Base-by-base conservation (phyloP, 2,113 vertebrate species). In the Myiagra hebetior region DNA sequence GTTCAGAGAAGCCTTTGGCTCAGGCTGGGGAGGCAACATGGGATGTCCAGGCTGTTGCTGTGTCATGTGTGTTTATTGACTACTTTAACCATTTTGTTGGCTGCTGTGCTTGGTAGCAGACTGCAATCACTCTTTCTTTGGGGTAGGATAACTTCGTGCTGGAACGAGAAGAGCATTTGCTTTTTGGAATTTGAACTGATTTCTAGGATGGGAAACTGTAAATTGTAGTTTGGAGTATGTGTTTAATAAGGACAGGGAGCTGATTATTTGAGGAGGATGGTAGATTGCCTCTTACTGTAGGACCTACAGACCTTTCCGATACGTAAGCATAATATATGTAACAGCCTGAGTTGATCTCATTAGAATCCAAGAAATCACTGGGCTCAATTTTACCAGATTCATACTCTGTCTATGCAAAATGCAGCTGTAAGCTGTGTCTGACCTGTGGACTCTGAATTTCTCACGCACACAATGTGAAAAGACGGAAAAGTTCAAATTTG, bases 71-170 rank as follows among this genome's bases (percentile, higher is more conserved):
- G 1, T 46, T 78, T 9, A 1, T 23, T 18, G 65, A 26, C 57
- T 82, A 5, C 41, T 33, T 37, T 14, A 52, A 39, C 12, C 13
- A 5, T 72, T 85, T 55, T 28, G 3, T 16, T 79, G 50, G 21
- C 15, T 5, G 1, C 8, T 0, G 0, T 20, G 35, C 55, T 70
- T 56, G 13, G 22, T 49, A 41, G 41, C 0, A 3, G 8, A 4
- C 6, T 23, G 56, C 12, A 21, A 7, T 62, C 31, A 8, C 28
- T 60, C 2, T 62, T 85, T 62, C 59, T 74, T 50, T 85, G n/a
- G 27, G 17, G 39, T 62, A 17, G 18, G 41, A 33, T 59, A 57
- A 56, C 27, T 62, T 1, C 1, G 23, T 72, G 41, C 56, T 89
- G 56, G 41, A 82, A 64, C 9, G 26, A 57, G 39, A 68, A 33